phyloP scores from a whole-genome alignment of 2,797 vertebrate species.

The Sibirionetta formosa region DNA sequence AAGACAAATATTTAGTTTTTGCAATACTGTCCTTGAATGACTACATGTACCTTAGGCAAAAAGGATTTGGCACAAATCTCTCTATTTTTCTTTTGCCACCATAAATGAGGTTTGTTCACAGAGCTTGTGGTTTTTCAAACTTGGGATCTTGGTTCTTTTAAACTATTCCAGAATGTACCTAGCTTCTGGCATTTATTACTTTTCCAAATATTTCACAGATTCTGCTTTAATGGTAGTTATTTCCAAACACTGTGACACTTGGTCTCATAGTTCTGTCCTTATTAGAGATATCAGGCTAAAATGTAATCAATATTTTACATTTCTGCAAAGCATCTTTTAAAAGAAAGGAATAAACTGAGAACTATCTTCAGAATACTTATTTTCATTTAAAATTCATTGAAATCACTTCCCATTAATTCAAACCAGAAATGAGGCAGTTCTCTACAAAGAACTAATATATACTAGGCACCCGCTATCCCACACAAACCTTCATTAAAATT shows the following conservation, averaged over 20 bases:
- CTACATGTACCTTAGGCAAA: conserved; percentile 7
- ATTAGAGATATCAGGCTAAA: conserved; percentile 45
- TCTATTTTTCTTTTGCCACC: conserved; percentile 4
- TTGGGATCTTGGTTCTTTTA: neutral
- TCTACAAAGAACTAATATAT: neutral
- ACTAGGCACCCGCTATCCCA: neutral
- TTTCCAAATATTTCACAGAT: neutral
- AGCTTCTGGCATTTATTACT: conserved; percentile 16
- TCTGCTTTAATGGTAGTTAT: neutral
- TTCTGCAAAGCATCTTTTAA: neutral
- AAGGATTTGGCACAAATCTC: conserved; percentile 2
- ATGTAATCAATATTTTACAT: neutral
- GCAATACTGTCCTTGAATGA: conserved; percentile 61
- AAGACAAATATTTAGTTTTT: conserved; percentile 71
- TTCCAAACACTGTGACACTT: conserved; percentile 17
- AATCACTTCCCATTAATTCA: neutral
- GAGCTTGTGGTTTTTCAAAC: neutral
- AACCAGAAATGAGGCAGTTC: neutral
- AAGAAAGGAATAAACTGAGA: neutral
- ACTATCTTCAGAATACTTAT: neutral
- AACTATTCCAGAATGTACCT: neutral
- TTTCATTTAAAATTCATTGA: neutral
- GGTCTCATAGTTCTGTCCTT: neutral
- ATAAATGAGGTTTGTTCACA: neutral
- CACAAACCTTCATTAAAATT: neutral